Evolutionary conservation across 2,113 vertebrate genomes (phyloP).

Genomic region (Forbesichthys papilliferus): DNA sequence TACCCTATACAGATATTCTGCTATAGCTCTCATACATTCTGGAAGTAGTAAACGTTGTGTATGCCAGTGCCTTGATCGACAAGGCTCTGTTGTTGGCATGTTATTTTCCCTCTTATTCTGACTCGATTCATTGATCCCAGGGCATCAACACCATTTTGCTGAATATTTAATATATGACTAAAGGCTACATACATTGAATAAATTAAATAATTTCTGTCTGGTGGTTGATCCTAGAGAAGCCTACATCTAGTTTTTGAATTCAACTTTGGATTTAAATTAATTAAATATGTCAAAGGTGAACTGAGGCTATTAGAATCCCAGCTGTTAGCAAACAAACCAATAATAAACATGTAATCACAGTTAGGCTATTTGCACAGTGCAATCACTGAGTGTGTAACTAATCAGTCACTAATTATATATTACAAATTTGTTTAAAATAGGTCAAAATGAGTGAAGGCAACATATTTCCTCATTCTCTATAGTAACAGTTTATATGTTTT

Average conservation of each 20-base stretch:
- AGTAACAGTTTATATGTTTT: conserved; percentile 17
- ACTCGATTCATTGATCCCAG: conserved; percentile 17
- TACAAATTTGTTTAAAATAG: conserved; percentile 29
- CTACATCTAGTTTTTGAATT: too few relatives aligned
- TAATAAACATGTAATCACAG: neutral
- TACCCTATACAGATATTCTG: too few relatives aligned
- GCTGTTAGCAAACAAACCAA: conserved; percentile 17
- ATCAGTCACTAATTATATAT: conserved; percentile 1
- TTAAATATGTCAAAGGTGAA: conserved; percentile 4
- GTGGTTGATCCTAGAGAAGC: too few relatives aligned
- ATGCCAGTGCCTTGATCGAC: conserved; percentile 30
- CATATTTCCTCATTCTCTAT: neutral
- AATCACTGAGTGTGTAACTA: conserved; percentile 3
- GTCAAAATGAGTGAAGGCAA: conserved; percentile 1
- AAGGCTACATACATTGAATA: neutral
- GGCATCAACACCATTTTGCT: conserved; percentile 6
- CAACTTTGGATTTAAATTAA: too few relatives aligned
- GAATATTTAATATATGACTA: neutral
- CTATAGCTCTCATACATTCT: too few relatives aligned
- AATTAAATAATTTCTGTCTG: too few relatives aligned
- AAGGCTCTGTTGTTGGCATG: conserved; percentile 15
- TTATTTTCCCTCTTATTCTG: conserved; percentile 20
- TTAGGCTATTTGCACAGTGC: conserved; percentile 9
- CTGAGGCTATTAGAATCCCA: conserved; percentile 24
- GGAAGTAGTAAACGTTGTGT: too few relatives aligned